These are phyloP conservation scores for Copidosoma aretas DNA, from an alignment of 2,888 invertebrate species.

Conservation along the genomic window DNA sequence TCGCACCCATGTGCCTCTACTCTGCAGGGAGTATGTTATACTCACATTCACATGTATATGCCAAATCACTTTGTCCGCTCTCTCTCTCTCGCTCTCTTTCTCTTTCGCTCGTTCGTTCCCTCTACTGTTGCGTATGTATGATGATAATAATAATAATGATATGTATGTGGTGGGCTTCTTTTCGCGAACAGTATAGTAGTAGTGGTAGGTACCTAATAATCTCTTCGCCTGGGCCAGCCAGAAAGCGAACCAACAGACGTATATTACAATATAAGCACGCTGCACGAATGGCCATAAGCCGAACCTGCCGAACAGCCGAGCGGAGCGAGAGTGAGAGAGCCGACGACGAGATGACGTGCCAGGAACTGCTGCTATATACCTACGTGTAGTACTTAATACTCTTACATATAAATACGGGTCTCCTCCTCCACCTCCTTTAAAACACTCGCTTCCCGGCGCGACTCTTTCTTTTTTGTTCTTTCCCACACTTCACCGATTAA, in stretches of 20 bases:
- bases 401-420: not conserved
- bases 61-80: conserved; percentile 3
- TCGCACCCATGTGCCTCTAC: not conserved
- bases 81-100: conserved; percentile 8
- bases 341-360: not conserved
- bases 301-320: no score
- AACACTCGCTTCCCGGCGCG: not conserved
- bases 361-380: not conserved
- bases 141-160: not conserved
- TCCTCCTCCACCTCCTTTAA: not conserved
- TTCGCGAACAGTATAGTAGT: not conserved
- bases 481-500: not conserved
- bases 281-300: no score
- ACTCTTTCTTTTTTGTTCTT: not conserved
- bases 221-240: no score
- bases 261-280: no score
- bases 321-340: not conserved
- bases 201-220: no score
- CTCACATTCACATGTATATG: not conserved
- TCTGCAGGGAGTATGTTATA: not conserved
- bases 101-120: conserved; percentile 18
- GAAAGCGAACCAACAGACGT: no score
- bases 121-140: conserved; percentile 25
- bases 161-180: conserved; percentile 6
- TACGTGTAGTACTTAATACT: not conserved